Evolutionary conservation across 2,113 vertebrate species (phyloP).

Genomic region (Panurus biarmicus): DNA sequence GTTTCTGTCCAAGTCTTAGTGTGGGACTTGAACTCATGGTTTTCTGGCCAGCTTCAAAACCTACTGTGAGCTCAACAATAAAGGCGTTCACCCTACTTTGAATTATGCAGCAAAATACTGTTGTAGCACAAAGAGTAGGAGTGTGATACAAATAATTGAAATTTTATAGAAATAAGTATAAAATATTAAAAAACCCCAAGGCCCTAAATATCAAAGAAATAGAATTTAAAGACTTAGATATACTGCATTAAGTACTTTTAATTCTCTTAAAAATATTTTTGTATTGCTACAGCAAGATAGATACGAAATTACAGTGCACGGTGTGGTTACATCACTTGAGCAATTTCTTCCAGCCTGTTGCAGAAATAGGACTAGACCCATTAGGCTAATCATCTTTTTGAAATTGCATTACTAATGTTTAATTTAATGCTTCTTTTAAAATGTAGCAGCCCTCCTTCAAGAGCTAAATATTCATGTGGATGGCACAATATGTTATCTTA

Average conservation of each 20-base stretch:
- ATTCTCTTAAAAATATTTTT: not conserved
- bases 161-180: not conserved
- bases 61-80: not conserved
- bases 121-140: not conserved
- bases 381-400: not conserved
- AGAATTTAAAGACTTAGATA: not conserved
- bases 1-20: conserved; percentile 7
- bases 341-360: not conserved
- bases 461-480: not conserved
- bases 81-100: not conserved
- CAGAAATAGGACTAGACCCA: not conserved
- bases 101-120: not conserved
- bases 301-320: not conserved
- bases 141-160: not conserved
- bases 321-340: not conserved
- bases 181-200: not conserved
- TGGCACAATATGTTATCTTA: not conserved
- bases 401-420: conserved; percentile 13
- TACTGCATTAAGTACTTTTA: not conserved
- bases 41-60: not conserved
- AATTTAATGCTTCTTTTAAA: not conserved
- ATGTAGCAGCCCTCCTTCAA: not conserved
- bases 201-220: not conserved
- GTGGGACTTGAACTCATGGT: not conserved
- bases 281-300: not conserved